Conservation (phyloP, 2,797 vertebrate species). For the Heteromormyrus szaboi region DNA sequence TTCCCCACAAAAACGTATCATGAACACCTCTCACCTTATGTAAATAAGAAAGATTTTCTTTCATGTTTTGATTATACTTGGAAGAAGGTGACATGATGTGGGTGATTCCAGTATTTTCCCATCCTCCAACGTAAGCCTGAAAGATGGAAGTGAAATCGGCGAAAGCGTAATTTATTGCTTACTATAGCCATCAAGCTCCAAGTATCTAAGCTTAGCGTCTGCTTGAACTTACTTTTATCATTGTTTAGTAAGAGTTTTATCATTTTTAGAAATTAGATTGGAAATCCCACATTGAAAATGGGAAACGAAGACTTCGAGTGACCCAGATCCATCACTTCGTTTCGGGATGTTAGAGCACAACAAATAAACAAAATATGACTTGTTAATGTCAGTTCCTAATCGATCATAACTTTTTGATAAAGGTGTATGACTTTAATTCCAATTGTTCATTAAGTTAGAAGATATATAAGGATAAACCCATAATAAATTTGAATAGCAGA, state of each 20-base stretch:
- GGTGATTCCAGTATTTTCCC: not conserved
- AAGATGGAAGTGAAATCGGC: not conserved
- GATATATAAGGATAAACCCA: not conserved
- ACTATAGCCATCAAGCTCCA: not conserved
- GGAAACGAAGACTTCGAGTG: not conserved
- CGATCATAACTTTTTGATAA: not conserved
- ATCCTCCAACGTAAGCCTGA: not conserved
- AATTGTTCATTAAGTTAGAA: not conserved
- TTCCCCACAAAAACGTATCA: not conserved
- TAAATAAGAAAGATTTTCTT: not conserved
- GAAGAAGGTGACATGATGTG: not conserved
- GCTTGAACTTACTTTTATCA: not conserved
- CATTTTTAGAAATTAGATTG: not conserved
- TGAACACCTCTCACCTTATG: not conserved
- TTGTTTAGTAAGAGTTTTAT: not conserved
- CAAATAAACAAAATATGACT: not conserved
- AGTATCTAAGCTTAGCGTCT: not conserved
- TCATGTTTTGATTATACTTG: not conserved
- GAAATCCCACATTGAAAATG: not conserved
- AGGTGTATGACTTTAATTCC: not conserved
- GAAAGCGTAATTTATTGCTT: not conserved
- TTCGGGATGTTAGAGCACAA: not conserved
- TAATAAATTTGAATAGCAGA: not conserved
- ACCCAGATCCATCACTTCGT: not conserved
- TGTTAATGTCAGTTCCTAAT: not conserved